phyloP scores from a whole-genome alignment of 64 coral and sea anemone species.

The Stichodactyla helianthus region DNA sequence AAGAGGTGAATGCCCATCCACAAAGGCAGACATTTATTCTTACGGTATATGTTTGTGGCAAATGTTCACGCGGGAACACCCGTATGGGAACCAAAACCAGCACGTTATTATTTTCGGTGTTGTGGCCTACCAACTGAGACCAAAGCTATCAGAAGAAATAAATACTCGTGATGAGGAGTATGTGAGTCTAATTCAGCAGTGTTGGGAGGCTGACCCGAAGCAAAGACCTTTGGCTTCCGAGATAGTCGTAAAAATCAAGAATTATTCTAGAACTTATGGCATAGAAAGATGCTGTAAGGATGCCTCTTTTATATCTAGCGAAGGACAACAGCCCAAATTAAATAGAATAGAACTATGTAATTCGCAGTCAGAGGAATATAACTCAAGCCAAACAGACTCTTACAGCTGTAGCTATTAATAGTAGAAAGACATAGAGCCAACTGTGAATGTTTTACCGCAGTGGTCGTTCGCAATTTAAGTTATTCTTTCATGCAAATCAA shows the following conservation, averaged over 20 bases:
- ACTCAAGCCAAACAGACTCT: not conserved
- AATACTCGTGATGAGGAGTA: slow-evolving; percentile 66
- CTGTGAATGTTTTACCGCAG: not conserved
- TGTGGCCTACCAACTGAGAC: slow-evolving; percentile 85
- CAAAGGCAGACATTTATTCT: slow-evolving; percentile 98
- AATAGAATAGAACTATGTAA: slow-evolving; percentile 10
- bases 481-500: slow-evolving; percentile 11
- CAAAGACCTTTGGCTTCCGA: slow-evolving; percentile 72
- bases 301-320: not conserved
- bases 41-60: slow-evolving; percentile 95
- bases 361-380: not conserved
- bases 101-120: slow-evolving; percentile 95
- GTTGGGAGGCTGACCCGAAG: slow-evolving; percentile 86
- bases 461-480: not conserved
- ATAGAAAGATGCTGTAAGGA: slow-evolving; percentile 20
- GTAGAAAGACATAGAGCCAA: not conserved
- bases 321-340: not conserved
- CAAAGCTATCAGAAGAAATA: slow-evolving; percentile 51
- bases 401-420: slow-evolving; percentile 3
- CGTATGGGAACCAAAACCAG: slow-evolving; percentile 96
- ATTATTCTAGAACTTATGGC: slow-evolving; percentile 32
- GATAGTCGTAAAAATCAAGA: slow-evolving; percentile 58
- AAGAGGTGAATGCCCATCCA: slow-evolving; percentile 80
- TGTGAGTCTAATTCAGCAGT: slow-evolving; percentile 89
- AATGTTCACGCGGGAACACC: slow-evolving; percentile 86